These are phyloP conservation scores for Indri indri DNA, from an alignment of 2,113 vertebrate genomes.

Conservation along the genomic window DNA sequence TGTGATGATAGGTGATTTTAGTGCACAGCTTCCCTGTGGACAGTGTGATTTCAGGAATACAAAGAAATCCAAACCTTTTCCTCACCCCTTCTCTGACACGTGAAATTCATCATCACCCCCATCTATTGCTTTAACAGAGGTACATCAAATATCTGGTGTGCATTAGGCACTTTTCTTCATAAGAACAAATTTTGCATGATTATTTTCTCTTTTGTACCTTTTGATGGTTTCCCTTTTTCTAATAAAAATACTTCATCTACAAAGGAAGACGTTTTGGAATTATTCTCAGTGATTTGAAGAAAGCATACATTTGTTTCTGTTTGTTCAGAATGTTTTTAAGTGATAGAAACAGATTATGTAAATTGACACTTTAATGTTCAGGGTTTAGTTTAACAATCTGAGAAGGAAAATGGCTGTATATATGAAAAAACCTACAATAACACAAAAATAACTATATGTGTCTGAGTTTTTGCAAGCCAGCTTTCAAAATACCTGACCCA, in stretches of 20 bases:
- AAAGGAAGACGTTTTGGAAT: not conserved
- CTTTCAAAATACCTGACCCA: not conserved
- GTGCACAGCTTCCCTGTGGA: not conserved
- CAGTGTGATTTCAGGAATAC: not conserved
- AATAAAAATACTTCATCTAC: not conserved
- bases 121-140: not conserved
- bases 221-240: not conserved
- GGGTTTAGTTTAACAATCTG: not conserved
- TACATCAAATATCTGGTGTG: not conserved
- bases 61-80: not conserved
- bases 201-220: slow-evolving; percentile 16
- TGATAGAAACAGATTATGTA: not conserved
- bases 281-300: not conserved
- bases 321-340: not conserved
- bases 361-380: not conserved
- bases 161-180: not conserved
- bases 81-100: too few relatives aligned
- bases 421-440: not conserved
- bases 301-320: not conserved
- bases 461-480: not conserved
- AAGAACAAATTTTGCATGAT: not conserved
- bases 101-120: not conserved
- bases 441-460: not conserved
- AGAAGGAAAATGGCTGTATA: not conserved
- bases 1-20: not conserved